phyloP scores from a whole-genome alignment of 2,888 invertebrate genomes.

The Camponotus fellah region DNA sequence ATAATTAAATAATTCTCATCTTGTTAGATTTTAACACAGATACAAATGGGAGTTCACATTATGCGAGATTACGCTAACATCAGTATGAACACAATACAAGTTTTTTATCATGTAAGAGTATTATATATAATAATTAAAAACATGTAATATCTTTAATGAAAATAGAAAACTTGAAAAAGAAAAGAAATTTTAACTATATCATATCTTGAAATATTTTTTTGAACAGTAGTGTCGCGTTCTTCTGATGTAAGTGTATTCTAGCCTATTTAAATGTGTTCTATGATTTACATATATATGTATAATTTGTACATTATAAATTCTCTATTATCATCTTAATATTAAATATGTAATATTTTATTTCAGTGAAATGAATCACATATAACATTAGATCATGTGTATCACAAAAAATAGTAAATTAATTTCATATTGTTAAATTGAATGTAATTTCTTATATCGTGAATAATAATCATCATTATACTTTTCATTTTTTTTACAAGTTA shows the following conservation, averaged over 20 bases:
- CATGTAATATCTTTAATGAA: conserved; percentile 25
- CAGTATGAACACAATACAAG: conserved; percentile 49
- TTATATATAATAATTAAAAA: conserved; percentile 3
- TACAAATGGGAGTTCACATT: conserved; percentile 63
- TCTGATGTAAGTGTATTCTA: conserved; percentile 66
- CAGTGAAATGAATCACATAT: conserved; percentile 61
- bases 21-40: conserved; percentile 61
- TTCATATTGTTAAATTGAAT: conserved; percentile 54
- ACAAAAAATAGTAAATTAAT: conserved; percentile 40
- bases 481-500: conserved; percentile 62
- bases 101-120: conserved; percentile 23
- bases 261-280: conserved; percentile 62
- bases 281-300: conserved; percentile 60
- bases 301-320: conserved; percentile 59
- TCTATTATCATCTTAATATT: conserved; percentile 53
- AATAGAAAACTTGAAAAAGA: not conserved
- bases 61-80: conserved; percentile 59
- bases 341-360: conserved; percentile 68
- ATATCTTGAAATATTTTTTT: conserved; percentile 1
- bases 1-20: conserved; percentile 63
- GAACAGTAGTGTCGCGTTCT: conserved; percentile 52
- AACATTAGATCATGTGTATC: conserved; percentile 46
- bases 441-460: conserved; percentile 60
- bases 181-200: conserved; percentile 29
- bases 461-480: conserved; percentile 51